Conservation (phyloP, 2,113 vertebrate species). For the Herpailurus yagouaroundi region DNA sequence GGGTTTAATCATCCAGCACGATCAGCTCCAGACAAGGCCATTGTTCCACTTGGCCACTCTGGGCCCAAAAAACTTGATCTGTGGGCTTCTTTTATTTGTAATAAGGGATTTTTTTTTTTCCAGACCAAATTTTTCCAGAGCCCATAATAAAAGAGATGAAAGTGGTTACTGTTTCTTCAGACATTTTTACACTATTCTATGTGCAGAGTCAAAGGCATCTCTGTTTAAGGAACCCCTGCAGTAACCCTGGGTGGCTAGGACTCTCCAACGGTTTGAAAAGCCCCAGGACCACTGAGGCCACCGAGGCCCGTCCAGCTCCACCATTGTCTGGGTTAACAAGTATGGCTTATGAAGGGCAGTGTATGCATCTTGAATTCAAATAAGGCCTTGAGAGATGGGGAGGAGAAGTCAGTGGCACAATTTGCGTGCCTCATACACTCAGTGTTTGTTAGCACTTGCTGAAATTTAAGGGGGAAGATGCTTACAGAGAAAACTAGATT, state of each 20-base stretch:
- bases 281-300: too few relatives aligned
- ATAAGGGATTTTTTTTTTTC: not conserved
- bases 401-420: not conserved
- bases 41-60: not conserved
- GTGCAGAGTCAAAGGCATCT: not conserved
- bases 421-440: not conserved
- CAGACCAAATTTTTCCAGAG: not conserved
- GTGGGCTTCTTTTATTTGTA: not conserved
- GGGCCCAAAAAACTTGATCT: not conserved
- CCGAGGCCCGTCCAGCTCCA: not conserved
- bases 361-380: not conserved
- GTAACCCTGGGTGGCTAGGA: not conserved
- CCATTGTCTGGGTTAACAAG: not conserved
- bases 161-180: not conserved
- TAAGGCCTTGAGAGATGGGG: not conserved
- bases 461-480: not conserved
- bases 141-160: slow-evolving; percentile 18
- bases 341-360: not conserved
- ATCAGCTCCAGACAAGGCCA: not conserved
- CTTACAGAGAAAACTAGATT: not conserved
- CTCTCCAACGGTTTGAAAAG: not conserved
- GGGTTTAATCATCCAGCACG: not conserved
- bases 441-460: not conserved
- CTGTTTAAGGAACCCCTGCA: not conserved
- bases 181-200: not conserved